These are phyloP conservation scores for Acanthornis magna DNA, from an alignment of 2,797 vertebrate species.

Conservation along the genomic window DNA sequence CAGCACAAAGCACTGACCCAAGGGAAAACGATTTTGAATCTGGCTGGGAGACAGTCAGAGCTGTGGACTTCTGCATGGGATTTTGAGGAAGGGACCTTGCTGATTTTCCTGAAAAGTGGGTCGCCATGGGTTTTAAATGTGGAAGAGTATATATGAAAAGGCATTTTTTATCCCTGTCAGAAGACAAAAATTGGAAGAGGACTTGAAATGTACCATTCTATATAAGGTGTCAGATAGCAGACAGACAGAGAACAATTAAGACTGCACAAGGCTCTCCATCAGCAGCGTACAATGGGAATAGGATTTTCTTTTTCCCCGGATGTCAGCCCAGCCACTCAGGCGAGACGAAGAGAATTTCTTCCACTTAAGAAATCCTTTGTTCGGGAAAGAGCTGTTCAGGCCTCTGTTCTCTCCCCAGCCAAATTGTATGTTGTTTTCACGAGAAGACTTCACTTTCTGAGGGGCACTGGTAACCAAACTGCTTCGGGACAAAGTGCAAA, in stretches of 20 bases:
- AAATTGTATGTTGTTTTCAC: conserved; percentile 39
- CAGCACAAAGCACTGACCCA: conserved; percentile 35
- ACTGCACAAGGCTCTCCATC: conserved; percentile 67
- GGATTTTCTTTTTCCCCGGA: conserved; percentile 67
- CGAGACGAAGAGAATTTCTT: conserved; percentile 73
- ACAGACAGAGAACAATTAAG: conserved; percentile 69
- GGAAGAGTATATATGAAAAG: conserved; percentile 53
- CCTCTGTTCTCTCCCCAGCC: conserved; percentile 50
- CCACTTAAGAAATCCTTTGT: conserved; percentile 75
- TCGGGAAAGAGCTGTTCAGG: conserved; percentile 39
- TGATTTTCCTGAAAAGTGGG: conserved; percentile 50
- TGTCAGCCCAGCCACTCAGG: conserved; percentile 69
- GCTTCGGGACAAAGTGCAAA: conserved; percentile 56
- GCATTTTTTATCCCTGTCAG: conserved; percentile 59
- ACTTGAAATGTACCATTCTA: conserved; percentile 62
- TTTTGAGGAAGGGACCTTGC: conserved; percentile 36
- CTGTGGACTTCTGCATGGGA: conserved; percentile 12
- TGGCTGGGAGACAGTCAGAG: neutral
- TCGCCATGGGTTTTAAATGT: conserved; percentile 48
- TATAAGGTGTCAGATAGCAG: conserved; percentile 62
- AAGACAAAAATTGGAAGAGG: conserved; percentile 61
- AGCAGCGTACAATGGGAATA: conserved; percentile 58
- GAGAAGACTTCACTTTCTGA: conserved; percentile 52
- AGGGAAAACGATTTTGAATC: neutral
- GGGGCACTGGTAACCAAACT: conserved; percentile 30